Conservation (phyloP, 2,888 invertebrate genomes). For the Patella caerulea region DNA sequence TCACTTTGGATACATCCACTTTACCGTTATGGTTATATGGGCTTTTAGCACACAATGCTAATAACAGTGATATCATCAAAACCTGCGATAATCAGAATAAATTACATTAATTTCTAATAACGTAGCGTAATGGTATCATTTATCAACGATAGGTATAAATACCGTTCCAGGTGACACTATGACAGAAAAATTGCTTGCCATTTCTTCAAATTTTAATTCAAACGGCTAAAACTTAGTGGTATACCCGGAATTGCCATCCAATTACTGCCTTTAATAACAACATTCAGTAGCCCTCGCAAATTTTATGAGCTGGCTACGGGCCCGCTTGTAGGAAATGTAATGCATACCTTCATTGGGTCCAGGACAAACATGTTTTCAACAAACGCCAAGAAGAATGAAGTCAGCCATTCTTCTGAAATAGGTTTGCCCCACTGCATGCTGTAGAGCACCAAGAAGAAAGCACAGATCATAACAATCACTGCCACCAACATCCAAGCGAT, state of each 20-base stretch:
- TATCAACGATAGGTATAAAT: too few relatives aligned
- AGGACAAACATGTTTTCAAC: constrained; percentile 68
- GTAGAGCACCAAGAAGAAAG: constrained; percentile 71
- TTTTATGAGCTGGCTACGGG: too few relatives aligned
- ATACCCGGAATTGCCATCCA: too few relatives aligned
- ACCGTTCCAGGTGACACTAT: too few relatives aligned
- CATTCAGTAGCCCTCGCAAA: too few relatives aligned
- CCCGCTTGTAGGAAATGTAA: too few relatives aligned
- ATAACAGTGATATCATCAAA: constrained; percentile 22
- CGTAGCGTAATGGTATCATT: too few relatives aligned
- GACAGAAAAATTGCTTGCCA: too few relatives aligned
- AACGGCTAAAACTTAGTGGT: too few relatives aligned
- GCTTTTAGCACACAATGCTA: constrained; percentile 26
- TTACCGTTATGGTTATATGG: constrained; percentile 20
- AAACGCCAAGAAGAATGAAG: constrained; percentile 68
- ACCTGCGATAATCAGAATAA: constrained; percentile 15
- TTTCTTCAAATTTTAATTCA: neutral
- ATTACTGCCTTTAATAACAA: too few relatives aligned
- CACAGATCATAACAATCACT: constrained; percentile 57
- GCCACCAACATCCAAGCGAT: constrained; percentile 68
- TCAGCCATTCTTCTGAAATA: constrained; percentile 72
- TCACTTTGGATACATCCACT: constrained; percentile 22
- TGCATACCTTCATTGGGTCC: constrained; percentile 69
- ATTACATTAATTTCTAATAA: too few relatives aligned
- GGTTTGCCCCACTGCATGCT: constrained; percentile 72